Evolutionary conservation across 2,797 vertebrate species (phyloP).

Genomic region (Garrulus glandarius): DNA sequence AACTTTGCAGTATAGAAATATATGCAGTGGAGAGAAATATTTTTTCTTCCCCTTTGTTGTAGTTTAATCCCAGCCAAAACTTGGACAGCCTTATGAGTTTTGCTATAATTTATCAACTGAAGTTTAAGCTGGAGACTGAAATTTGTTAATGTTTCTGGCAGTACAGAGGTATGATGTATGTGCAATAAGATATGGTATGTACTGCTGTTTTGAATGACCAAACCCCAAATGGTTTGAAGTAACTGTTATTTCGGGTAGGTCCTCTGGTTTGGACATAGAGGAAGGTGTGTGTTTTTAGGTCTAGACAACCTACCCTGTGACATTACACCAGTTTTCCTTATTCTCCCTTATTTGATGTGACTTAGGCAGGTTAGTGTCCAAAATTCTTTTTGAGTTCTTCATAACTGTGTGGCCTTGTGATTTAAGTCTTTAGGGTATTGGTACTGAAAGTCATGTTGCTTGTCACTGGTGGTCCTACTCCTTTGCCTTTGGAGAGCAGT

Average conservation of each 20-base stretch:
- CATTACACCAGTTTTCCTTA: background rate
- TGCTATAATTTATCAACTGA: background rate
- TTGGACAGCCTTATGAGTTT: background rate
- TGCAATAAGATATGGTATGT: background rate
- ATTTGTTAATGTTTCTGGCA: background rate
- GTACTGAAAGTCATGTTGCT: background rate
- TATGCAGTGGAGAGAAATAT: background rate
- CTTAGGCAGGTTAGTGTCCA: background rate
- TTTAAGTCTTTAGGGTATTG: background rate
- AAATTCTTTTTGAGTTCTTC: background rate
- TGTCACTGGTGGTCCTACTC: background rate
- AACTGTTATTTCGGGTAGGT: background rate
- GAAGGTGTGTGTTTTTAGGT: rapidly evolving
- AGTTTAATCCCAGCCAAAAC: background rate
- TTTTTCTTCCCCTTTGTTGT: background rate
- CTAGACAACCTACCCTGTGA: background rate
- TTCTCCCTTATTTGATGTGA: background rate
- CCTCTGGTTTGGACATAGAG: background rate
- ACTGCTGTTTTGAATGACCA: background rate
- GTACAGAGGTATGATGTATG: background rate
- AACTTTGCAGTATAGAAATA: background rate
- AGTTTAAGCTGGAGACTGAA: background rate
- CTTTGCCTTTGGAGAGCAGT: background rate
- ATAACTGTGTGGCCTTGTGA: background rate
- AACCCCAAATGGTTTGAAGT: background rate